Evolutionary conservation across 2,113 vertebrate genomes (phyloP).

Genomic region (Megaceryle torquata): DNA sequence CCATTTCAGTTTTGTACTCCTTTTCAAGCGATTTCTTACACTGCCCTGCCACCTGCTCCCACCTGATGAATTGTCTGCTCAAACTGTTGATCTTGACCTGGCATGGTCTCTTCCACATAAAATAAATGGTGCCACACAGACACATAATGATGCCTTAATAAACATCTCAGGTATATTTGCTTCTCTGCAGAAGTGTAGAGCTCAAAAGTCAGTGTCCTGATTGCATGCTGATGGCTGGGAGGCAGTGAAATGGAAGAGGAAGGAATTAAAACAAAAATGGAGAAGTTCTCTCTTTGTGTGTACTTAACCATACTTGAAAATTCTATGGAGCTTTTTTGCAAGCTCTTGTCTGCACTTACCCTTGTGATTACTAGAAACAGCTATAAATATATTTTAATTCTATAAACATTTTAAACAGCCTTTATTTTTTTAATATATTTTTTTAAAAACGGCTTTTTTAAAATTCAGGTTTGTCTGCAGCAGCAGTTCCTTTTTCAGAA

Average conservation of each 20-base stretch:
- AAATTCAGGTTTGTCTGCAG: background rate
- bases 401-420: background rate
- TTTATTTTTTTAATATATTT: background rate
- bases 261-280: background rate
- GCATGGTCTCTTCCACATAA: conserved; percentile 60
- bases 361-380: background rate
- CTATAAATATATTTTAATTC: background rate
- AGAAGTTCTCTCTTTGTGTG: background rate
- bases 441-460: background rate
- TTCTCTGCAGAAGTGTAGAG: background rate
- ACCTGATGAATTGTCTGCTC: conserved; percentile 72
- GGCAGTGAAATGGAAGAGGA: background rate
- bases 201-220: background rate
- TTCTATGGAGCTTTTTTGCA: background rate
- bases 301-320: background rate
- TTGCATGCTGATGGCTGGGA: background rate
- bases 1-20: conserved; percentile 61
- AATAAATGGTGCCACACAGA: conserved; percentile 69
- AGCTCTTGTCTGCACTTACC: background rate
- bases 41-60: conserved; percentile 61
- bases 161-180: conserved; percentile 44
- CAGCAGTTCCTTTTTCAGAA: background rate
- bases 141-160: conserved; percentile 69
- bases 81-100: conserved; percentile 67
- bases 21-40: conserved; percentile 61